Evolutionary conservation across 1,140 invertebrate species (phyloP), one percentile per base, ranked within the genome.

Genomic region (Hylaeus volcanicus): DNA sequence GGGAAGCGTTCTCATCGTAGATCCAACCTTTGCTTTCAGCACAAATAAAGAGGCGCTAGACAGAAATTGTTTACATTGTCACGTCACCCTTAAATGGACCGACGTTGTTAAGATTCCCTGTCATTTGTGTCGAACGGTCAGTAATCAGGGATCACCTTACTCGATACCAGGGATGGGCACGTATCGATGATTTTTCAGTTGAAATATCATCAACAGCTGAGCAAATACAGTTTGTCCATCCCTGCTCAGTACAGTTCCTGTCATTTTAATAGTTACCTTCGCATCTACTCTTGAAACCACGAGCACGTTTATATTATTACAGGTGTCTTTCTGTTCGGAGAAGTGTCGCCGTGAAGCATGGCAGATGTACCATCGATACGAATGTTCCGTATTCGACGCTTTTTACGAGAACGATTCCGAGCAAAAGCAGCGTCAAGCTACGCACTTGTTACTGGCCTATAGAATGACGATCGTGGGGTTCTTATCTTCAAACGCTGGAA

Each of bases 41-140:
- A 92, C 95, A 0, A 90, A 94, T 55, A 79, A 89, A 55, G 87
- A 93, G 12, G 90, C 91, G 39, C 86, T 93, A 12, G 43, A 74
- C 9, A 91, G 82, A 4, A 94, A 95, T 87, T 96, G 95, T 84
- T 91, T 94, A 41, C 89, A 94, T 81, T 96, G 95, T 87, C 92
- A 92, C 63, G 56, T 91, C 86, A 90, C 90, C 66, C 63, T 92
- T 80, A 82, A 89, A 88, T 65, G 86, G 74, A 64, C 87, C 77
- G 55, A 90, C 84, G 87, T 71, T 3, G 83, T 89, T 41, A 88
- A 71, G 51, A 85, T 95, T 56, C 94, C 95, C 1, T 96, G 95
- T 86, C 39, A 77, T 26, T 83, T 89, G 55, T 96, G 95, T 87
- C 93, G 92, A 86, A 92, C 87, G 81, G 94, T 94, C 76, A 90